Percentiles rank a stretch among this genome's conserved stretches.
These are phyloP conservation scores for Pocota personata DNA, from an alignment of 2,888 invertebrate genomes.

Conservation along the genomic window DNA sequence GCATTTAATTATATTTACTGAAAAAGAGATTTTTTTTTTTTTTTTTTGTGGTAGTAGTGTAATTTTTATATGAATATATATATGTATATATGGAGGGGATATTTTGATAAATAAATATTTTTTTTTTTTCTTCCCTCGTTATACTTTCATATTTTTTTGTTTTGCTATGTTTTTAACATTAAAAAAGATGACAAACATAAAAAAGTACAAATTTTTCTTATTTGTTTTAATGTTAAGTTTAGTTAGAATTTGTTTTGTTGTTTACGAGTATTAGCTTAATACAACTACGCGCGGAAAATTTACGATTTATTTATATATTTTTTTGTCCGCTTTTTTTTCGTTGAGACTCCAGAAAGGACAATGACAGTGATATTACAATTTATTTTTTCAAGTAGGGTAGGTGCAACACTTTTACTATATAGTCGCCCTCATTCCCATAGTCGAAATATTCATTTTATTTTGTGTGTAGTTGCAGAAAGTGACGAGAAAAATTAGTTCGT, in stretches of 20 bases:
- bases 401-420: neutral
- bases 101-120: constrained; percentile 29
- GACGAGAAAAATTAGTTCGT: too few relatives aligned
- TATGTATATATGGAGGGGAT: constrained; percentile 5
- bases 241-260: neutral
- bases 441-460: too few relatives aligned
- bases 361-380: neutral
- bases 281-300: neutral
- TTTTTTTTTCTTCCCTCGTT: constrained; percentile 4
- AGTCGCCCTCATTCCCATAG: too few relatives aligned
- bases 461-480: too few relatives aligned
- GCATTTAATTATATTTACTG: constrained; percentile 5
- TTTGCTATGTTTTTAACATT: neutral
- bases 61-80: neutral
- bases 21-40: constrained; percentile 19
- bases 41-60: neutral
- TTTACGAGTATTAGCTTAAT: constrained; percentile 3
- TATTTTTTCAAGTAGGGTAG: neutral
- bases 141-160: neutral
- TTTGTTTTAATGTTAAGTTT: neutral
- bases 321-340: neutral
- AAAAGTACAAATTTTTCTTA: constrained; percentile 5
- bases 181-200: constrained; percentile 22
- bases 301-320: neutral
- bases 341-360: neutral